Evolutionary conservation across 2,888 invertebrate genomes (phyloP), one percentile per base, ranked within the genome.

Genomic region (Cephonodes hylas): DNA sequence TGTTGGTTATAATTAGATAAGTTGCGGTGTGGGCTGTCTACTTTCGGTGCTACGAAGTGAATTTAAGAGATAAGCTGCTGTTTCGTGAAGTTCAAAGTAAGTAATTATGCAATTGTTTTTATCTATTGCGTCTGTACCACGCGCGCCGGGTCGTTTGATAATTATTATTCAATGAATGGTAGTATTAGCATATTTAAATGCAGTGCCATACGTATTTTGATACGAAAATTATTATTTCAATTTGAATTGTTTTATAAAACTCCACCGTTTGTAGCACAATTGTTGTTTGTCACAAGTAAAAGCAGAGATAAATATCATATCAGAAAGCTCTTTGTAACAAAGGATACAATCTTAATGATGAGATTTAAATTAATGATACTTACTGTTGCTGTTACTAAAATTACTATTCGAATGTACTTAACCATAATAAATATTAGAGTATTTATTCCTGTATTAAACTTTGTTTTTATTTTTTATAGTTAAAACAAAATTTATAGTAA

Each of bases 31-130:
- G 34, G 23, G 31, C n/a, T 31, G 31, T 42, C 42, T 27, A 42
- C 42, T 57, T 44, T 61, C 23, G 42, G 34, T 61, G 20, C 10
- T 44, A 42, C 23, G 45, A 23, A 45, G 53, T 62, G 44, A 64
- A 20, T 62, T 59, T 67, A 59, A 59, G 57, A 67, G 74, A 74
- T 79, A 73, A 70, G 67, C 64, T 66, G 63, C 67, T 70, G 44
- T 63, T 72, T 70, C 64, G 62, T 61, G 65, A 67, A 59, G 75
- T 74, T 70, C 68, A 80, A 77, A 76, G 79, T 79, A 75, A 80
- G 79, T 78, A 69, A 74, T 78, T 80, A 79, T 74, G 73, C 72
- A 75, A 80, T 45, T 66, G 42, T 61, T 65, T 62, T 63, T 67
- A 73, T 70, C 66, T 64, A 44, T 67, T 67, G 18, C 62, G 63